Evolutionary conservation across 2,888 invertebrate genomes (phyloP).

Genomic region (Phragmatobia fuliginosa): DNA sequence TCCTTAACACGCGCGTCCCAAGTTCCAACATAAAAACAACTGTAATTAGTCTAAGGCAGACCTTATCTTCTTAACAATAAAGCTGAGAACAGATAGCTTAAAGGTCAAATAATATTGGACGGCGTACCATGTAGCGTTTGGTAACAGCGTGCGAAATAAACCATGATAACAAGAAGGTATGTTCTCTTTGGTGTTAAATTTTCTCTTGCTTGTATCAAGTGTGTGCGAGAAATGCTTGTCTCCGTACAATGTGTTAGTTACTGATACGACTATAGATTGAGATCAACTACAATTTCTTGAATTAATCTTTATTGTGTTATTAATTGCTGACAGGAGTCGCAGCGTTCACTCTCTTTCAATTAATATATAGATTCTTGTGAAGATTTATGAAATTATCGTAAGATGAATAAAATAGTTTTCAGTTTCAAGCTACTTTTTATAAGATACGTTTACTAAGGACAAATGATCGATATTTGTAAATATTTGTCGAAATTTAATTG

Average conservation of each 20-base stretch:
- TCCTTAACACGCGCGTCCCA: constrained; percentile 71
- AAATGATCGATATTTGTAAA: not conserved
- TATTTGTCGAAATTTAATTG: constrained; percentile 9
- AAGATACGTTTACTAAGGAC: not conserved
- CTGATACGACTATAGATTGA: constrained; percentile 26
- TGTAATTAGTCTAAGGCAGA: constrained; percentile 41
- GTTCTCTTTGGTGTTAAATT: constrained; percentile 71
- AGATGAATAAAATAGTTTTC: not conserved
- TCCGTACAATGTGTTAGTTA: constrained; percentile 36
- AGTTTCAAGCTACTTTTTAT: not conserved
- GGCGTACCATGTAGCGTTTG: constrained; percentile 64
- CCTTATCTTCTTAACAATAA: constrained; percentile 8
- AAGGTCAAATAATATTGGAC: constrained; percentile 54
- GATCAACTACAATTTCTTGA: constrained; percentile 31
- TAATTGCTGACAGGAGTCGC: constrained; percentile 26
- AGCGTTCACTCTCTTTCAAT: constrained; percentile 12
- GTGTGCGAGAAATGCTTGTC: constrained; percentile 36
- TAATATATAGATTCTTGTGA: constrained; percentile 30
- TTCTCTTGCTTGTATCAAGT: constrained; percentile 55
- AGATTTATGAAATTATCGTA: constrained; percentile 13
- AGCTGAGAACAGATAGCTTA: constrained; percentile 39
- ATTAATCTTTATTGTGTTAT: constrained; percentile 30
- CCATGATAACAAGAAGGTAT: constrained; percentile 76
- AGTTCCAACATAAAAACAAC: constrained; percentile 61
- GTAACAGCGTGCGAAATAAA: constrained; percentile 79